phyloP scores from a whole-genome alignment of 2,797 vertebrate species.

The Betta splendens region DNA sequence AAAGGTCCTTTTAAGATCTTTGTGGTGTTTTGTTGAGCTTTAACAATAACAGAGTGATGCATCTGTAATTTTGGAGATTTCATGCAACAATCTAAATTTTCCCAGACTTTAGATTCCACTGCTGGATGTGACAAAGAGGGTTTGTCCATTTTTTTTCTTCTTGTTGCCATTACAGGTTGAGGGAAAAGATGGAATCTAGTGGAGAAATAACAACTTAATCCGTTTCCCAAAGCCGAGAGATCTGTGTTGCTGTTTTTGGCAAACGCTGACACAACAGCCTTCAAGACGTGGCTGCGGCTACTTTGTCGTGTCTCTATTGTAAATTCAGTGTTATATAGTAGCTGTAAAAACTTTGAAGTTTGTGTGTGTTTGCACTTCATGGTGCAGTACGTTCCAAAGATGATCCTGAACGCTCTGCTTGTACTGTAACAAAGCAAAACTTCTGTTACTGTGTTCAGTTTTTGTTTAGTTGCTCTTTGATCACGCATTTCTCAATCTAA shows the following conservation, averaged over 20 bases:
- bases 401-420: not conserved
- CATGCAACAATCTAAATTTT: no score
- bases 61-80: no score
- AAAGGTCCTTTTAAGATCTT: no score
- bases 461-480: no score
- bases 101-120: constrained; percentile 1
- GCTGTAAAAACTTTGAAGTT: not conserved
- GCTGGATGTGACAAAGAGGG: constrained; percentile 21
- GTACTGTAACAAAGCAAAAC: no score
- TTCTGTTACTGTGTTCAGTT: no score
- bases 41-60: no score
- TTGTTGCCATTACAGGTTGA: constrained; percentile 15
- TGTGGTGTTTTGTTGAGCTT: no score
- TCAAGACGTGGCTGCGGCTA: constrained; percentile 8
- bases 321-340: constrained; percentile 10
- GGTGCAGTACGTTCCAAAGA: constrained; percentile 1
- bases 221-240: constrained; percentile 37
- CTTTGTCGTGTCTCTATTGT: constrained; percentile 13
- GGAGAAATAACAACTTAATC: constrained; percentile 17
- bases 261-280: not conserved
- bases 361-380: not conserved
- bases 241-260: constrained; percentile 36
- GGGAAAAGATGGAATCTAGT: constrained; percentile 30
- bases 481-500: no score
- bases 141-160: constrained; percentile 17